Conservation (phyloP, 2,113 vertebrate genomes). For the Stigmatopora nigra region DNA sequence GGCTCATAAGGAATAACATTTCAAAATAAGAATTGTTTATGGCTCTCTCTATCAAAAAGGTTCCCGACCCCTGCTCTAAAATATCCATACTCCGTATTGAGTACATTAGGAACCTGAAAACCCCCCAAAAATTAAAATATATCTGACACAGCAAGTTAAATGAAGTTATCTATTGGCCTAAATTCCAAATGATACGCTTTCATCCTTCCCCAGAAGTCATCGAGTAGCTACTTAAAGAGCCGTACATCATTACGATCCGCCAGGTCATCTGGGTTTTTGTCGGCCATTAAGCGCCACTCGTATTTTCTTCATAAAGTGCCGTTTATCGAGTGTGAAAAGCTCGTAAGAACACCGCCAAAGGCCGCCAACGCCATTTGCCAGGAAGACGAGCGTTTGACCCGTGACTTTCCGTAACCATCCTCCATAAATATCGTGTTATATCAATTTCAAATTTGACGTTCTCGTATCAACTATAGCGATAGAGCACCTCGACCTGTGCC, state of each 20-base stretch:
- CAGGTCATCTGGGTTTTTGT: neutral
- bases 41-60: too few relatives aligned
- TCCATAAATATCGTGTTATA: slow-evolving; percentile 32
- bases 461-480: neutral
- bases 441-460: neutral
- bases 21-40: too few relatives aligned
- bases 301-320: neutral
- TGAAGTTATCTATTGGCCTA: too few relatives aligned
- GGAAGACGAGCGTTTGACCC: slow-evolving; percentile 34
- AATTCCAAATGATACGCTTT: too few relatives aligned
- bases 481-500: neutral
- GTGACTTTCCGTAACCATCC: slow-evolving; percentile 25
- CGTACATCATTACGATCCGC: neutral
- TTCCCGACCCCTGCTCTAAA: too few relatives aligned
- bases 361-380: slow-evolving; percentile 9
- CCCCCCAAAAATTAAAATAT: too few relatives aligned
- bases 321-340: slow-evolving; percentile 5
- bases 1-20: too few relatives aligned
- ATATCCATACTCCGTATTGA: too few relatives aligned
- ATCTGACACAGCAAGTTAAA: too few relatives aligned
- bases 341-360: neutral
- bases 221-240: neutral
- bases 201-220: neutral
- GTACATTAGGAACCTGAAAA: too few relatives aligned
- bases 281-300: neutral